Conservation (phyloP, 2,888 invertebrate genomes). For the Microplitis manilae region DNA sequence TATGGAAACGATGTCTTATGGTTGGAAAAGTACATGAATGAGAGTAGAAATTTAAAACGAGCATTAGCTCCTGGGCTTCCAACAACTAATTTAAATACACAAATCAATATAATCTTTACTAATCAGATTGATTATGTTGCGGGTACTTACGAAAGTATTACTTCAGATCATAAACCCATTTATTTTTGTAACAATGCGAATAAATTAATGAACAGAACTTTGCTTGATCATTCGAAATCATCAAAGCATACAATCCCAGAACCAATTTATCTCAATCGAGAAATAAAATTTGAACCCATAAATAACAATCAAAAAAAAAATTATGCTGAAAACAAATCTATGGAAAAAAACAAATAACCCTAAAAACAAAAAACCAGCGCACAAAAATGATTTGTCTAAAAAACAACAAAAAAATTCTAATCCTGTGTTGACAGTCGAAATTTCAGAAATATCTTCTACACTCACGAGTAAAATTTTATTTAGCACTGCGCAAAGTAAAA, state of each 20-base stretch:
- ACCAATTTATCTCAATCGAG: background rate
- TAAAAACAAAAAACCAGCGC: too few species aligned
- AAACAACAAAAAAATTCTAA: too few species aligned
- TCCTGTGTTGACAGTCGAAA: too few species aligned
- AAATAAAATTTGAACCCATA: background rate
- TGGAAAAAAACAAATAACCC: too few species aligned
- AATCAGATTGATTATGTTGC: background rate
- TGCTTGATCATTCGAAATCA: background rate
- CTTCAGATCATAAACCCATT: slow-evolving; percentile 20
- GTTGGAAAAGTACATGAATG: slow-evolving; percentile 13
- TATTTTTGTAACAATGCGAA: slow-evolving; percentile 7
- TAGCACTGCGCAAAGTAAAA: too few species aligned
- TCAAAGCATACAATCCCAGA: background rate
- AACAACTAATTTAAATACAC: slow-evolving; percentile 15
- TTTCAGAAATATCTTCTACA: too few species aligned
- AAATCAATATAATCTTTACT: slow-evolving; percentile 17
- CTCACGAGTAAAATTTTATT: too few species aligned
- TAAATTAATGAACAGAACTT: background rate
- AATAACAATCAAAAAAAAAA: too few species aligned
- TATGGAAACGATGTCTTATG: slow-evolving; percentile 5
- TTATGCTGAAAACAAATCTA: too few species aligned
- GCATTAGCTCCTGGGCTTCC: background rate
- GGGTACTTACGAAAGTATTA: slow-evolving; percentile 18
- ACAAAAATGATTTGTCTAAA: too few species aligned
- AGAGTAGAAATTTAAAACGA: slow-evolving; percentile 2